These are phyloP conservation scores for Allophyes oxyacanthae DNA, from an alignment of 2,888 invertebrate species.

Conservation along the genomic window DNA sequence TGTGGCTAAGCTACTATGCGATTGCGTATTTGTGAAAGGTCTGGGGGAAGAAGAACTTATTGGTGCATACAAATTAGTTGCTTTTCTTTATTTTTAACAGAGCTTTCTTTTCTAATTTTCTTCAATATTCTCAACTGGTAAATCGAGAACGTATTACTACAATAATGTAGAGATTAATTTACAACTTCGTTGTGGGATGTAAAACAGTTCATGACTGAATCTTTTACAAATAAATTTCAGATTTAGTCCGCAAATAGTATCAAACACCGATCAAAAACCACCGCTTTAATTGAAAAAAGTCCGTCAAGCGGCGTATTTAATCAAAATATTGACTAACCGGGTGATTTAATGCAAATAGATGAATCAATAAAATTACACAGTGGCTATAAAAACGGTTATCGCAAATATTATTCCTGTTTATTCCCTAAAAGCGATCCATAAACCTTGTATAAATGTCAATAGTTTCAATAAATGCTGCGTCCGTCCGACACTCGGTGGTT, in stretches of 20 bases:
- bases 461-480: constrained; percentile 76
- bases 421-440: constrained; percentile 44
- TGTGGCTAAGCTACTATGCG: constrained; percentile 15
- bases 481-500: constrained; percentile 62
- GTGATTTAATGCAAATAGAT: constrained; percentile 27
- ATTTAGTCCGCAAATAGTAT: constrained; percentile 4
- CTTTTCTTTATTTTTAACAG: background rate
- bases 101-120: too few species aligned
- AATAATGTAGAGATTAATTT: too few species aligned
- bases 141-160: too few species aligned
- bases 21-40: constrained; percentile 13
- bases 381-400: constrained; percentile 20
- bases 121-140: too few species aligned
- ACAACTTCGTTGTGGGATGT: too few species aligned
- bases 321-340: constrained; percentile 15
- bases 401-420: constrained; percentile 41
- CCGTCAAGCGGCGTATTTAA: background rate
- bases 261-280: constrained; percentile 3
- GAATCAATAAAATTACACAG: constrained; percentile 18
- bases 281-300: background rate
- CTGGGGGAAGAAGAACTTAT: constrained; percentile 1
- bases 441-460: constrained; percentile 66
- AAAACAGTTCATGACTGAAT: too few species aligned
- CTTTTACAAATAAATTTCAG: background rate
- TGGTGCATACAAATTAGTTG: too few species aligned